Base-by-base conservation (phyloP, 2,888 invertebrate species). In the Cordilura impudica region DNA sequence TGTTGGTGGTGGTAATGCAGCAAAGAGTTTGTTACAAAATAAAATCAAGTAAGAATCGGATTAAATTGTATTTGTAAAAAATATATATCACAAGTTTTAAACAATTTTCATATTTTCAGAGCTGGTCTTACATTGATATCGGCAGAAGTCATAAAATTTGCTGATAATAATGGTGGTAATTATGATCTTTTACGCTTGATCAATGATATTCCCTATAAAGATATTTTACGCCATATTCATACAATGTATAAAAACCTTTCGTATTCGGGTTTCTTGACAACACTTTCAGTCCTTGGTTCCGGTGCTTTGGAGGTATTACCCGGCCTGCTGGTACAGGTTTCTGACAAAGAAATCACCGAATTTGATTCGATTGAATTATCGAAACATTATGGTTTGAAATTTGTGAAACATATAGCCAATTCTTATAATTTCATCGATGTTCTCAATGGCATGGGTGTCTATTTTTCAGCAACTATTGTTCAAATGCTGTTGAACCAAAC, bases 141-240 rank as follows among this genome's bases (percentile, higher is more conserved):
- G n/a, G 31, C 8, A 29, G 56, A 63, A 49, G 51, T 43, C 0
- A 29, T 58, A 29, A 47, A 21, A 49, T 31, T 39, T 23, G 39
- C 14, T 16, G 47, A 4, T 10, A 45, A 47, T 29, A 43, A 51
- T 58, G 71, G 70, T 21, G 81, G 82, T 4, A 83, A 81, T 69
- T 75, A 79, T 3, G 89, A 89, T 77, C 74, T 88, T 5, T 83
- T 89, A 29, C 88, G 89, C 45, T 83, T 85, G 12, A 82, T 87
- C 1, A 87, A 87, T 65, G 87, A 88, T 74, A 87, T 89, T 56
- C 89, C 89, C 0, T 78, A 82, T 2, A 87, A 83, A 65, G 86
- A 86, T 47, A 69, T 69, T 0, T 66, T 84, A 8, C 67, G 81
- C 2, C 83, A 73, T 51, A 65, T 83, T 14, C 82, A 84, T 63